phyloP scores from a whole-genome alignment of 92 coral and sea anemone genomes.

The Zoanthus sociatus region DNA sequence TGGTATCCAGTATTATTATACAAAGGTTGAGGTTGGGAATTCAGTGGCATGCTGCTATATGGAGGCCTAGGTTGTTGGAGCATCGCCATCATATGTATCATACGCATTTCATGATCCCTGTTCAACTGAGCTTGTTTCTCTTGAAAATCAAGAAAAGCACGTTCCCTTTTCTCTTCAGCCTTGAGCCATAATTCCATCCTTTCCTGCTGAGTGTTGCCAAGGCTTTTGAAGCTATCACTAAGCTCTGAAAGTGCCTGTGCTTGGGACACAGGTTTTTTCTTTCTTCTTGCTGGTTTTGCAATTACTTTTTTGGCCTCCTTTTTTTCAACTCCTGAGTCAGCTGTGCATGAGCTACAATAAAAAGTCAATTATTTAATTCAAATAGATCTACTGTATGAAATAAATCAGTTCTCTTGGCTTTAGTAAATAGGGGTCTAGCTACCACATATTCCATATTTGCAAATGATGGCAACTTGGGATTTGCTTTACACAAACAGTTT shows the following conservation, averaged over 20 bases:
- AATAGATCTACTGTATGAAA: slow-evolving; percentile 14
- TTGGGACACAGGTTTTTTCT: slow-evolving; percentile 37
- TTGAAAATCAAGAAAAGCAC: slow-evolving; percentile 26
- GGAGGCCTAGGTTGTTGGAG: slow-evolving; percentile 33
- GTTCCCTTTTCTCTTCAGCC: slow-evolving; percentile 44
- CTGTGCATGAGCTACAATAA: slow-evolving; percentile 15
- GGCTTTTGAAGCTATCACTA: slow-evolving; percentile 35
- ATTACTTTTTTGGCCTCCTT: slow-evolving; percentile 29
- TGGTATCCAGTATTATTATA: slow-evolving; percentile 31
- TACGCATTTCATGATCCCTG: slow-evolving; percentile 36
- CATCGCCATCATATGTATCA: slow-evolving; percentile 17
- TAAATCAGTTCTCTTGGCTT: slow-evolving; percentile 46
- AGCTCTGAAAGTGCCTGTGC: slow-evolving; percentile 43
- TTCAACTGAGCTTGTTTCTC: slow-evolving; percentile 48
- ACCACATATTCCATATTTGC: slow-evolving; percentile 43
- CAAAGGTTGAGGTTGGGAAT: slow-evolving; percentile 15
- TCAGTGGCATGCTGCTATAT: slow-evolving; percentile 34
- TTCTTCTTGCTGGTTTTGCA: slow-evolving; percentile 36
- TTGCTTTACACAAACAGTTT: slow-evolving; percentile 30
- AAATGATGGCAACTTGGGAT: slow-evolving; percentile 34
- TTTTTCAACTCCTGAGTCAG: slow-evolving; percentile 30
- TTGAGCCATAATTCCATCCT: slow-evolving; percentile 44
- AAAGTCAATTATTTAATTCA: slow-evolving; percentile 16
- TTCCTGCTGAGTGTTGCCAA: slow-evolving; percentile 39
- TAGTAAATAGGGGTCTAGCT: slow-evolving; percentile 36